Evolutionary conservation across 2,888 invertebrate species (phyloP), one percentile per base, ranked within the genome.

Genomic region (Morinoia aosen): DNA sequence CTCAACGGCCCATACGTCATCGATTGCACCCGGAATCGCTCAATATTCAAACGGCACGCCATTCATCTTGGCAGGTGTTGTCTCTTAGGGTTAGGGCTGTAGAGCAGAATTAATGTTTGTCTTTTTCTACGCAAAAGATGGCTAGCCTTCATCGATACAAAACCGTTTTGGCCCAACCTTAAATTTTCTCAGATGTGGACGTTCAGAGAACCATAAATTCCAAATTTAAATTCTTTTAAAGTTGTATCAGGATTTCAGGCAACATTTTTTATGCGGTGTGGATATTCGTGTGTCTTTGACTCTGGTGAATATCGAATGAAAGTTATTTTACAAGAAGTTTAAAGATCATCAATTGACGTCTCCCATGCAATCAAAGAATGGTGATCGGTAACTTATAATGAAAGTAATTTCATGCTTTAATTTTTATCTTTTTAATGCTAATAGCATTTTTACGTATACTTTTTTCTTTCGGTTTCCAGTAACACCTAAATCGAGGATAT

Each of bases 11-110:
- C 39, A 90, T 90, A 40, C 39, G 39, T 90, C 90, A 90, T 90
- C 90, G 48, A 48, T 90, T 90, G n/a, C 40, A 40, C 40, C 90
- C 39, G 90, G 90, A 90, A 90, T 90, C 90, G 40, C 90, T 90
- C 48, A 90, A 90, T 90, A 90, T 90, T 90, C 90, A 90, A 90
- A 48, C 90, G 90, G 48, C 39, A 90, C 33, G 90, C 90, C 90
- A 90, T 90, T 90, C 90, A 90, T 90, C 90, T 90, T 90, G 90
- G 48, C 90, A 90, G 90, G 90, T 90, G 90, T 90, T 90, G 90
- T 90, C 48, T 48, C 90, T 39, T 14, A 39, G n/a, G n/a, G n/a
- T n/a, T n/a, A n/a, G 48, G 48, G 76, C 76, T 33, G 76, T 76
- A 76, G 76, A 76, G 25, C 76, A 33, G 76, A 76, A 76, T 76